Conservation (phyloP, 2,888 invertebrate genomes). For the Aphrophora alni region DNA sequence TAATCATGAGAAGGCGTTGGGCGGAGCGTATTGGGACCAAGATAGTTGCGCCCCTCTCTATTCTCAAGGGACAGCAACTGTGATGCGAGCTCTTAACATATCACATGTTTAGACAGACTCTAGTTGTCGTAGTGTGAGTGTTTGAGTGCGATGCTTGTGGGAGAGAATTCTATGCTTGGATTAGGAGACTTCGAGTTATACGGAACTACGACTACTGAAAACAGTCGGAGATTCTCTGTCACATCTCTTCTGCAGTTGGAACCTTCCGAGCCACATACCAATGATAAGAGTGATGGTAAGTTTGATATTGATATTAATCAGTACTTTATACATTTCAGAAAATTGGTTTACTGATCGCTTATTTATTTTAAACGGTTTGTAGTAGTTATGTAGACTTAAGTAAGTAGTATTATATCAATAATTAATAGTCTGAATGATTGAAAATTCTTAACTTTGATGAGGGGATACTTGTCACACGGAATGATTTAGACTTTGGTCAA, state of each 20-base stretch:
- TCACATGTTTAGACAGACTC: background rate
- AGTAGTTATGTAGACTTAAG: too few species aligned
- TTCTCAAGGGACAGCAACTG: background rate
- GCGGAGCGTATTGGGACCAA: slow-evolving; percentile 6
- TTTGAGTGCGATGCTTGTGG: slow-evolving; percentile 13
- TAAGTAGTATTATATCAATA: too few species aligned
- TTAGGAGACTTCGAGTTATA: slow-evolving; percentile 30
- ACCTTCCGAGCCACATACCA: slow-evolving; percentile 11
- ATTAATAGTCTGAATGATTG: too few species aligned
- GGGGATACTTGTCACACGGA: too few species aligned
- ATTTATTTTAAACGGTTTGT: too few species aligned
- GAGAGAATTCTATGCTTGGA: too few species aligned
- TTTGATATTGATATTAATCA: background rate
- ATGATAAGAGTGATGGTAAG: slow-evolving; percentile 38
- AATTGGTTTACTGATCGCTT: too few species aligned
- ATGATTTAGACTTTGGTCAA: too few species aligned
- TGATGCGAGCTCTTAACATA: background rate
- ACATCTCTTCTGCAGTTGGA: slow-evolving; percentile 51
- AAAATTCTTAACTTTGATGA: too few species aligned
- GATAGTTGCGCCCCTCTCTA: slow-evolving; percentile 42
- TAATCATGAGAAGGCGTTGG: too few species aligned
- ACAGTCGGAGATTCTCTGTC: slow-evolving; percentile 51
- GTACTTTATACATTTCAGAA: too few species aligned
- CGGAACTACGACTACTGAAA: slow-evolving; percentile 44
- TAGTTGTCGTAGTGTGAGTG: too few species aligned